A percentile compares a stretch with the other conserved stretches of the same genome.
These are phyloP conservation scores for Ophioninae sp. DNA, from an alignment of 2,888 invertebrate species.

Conservation along the genomic window DNA sequence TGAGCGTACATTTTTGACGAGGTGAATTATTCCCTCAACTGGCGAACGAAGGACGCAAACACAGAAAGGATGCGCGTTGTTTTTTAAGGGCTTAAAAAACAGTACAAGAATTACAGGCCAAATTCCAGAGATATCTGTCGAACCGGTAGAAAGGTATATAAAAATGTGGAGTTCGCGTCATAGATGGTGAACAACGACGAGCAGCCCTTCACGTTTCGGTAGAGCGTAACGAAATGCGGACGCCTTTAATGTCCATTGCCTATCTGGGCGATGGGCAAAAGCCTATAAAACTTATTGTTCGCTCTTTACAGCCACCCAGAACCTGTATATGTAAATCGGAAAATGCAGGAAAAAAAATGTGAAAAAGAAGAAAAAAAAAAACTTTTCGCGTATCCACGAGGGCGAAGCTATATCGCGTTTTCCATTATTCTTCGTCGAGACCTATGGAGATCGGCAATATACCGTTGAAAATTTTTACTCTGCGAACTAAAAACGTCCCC, in stretches of 20 bases:
- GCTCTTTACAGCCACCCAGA: constrained; percentile 72
- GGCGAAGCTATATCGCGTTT: constrained; percentile 46
- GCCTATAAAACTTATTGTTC: constrained; percentile 76
- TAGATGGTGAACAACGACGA: constrained; percentile 40
- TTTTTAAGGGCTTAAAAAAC: not conserved
- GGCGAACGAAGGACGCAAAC: not conserved
- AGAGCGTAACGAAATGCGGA: constrained; percentile 56
- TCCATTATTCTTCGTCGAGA: constrained; percentile 59
- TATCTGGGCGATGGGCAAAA: constrained; percentile 72
- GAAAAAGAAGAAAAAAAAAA: constrained; percentile 64
- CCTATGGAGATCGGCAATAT: constrained; percentile 32
- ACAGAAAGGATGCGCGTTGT: not conserved
- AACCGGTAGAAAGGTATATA: not conserved
- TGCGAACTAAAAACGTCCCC: constrained; percentile 51
- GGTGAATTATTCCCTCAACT: too few relatives aligned
- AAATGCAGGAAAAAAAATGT: constrained; percentile 62
- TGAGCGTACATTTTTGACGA: too few relatives aligned
- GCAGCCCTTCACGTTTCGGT: constrained; percentile 42
- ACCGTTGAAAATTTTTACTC: constrained; percentile 46
- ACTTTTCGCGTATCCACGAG: constrained; percentile 29
- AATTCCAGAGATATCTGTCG: not conserved
- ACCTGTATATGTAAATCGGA: constrained; percentile 74
- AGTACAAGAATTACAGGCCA: constrained; percentile 9
- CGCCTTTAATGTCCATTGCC: constrained; percentile 66
- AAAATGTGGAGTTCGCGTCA: constrained; percentile 23